Percentiles rank a stretch among this genome's conserved stretches.
Evolutionary conservation across 1,140 invertebrate species (phyloP).

Genomic region (Dufourea novaeangliae): DNA sequence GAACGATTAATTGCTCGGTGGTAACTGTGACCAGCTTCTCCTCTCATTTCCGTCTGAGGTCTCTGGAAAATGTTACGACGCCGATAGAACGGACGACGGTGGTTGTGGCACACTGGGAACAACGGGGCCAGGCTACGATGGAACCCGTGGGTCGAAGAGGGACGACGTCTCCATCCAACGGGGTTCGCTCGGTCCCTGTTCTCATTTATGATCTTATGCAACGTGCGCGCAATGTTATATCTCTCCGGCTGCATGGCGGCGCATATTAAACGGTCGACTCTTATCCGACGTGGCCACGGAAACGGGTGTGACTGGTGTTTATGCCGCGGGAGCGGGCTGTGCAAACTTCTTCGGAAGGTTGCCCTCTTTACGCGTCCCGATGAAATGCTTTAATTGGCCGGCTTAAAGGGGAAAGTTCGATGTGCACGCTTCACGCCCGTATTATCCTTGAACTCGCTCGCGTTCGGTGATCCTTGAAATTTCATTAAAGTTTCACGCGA

Average conservation of each 20-base stretch:
- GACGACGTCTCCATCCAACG: constrained; percentile 70
- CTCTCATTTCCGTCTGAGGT: background rate
- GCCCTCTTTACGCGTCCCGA: background rate
- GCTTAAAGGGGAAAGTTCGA: constrained; percentile 9
- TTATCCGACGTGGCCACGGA: constrained; percentile 62
- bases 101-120: background rate
- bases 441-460: constrained; percentile 1
- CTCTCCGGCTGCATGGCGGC: constrained; percentile 49
- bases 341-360: constrained; percentile 11
- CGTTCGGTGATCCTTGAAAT: background rate
- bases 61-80: background rate
- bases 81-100: background rate
- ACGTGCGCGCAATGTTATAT: constrained; percentile 76
- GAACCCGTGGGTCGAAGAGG: constrained; percentile 60
- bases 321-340: too few relatives aligned
- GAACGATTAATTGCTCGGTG: constrained; percentile 32
- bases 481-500: background rate
- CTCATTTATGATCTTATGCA: constrained; percentile 77
- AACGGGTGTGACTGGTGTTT: constrained; percentile 64
- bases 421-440: background rate
- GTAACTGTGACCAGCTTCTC: constrained; percentile 21
- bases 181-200: constrained; percentile 65
- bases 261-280: constrained; percentile 74
- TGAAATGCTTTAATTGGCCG: background rate
- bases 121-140: background rate